Conservation (phyloP, 1,140 invertebrate genomes). For the Apis laboriosa region DNA sequence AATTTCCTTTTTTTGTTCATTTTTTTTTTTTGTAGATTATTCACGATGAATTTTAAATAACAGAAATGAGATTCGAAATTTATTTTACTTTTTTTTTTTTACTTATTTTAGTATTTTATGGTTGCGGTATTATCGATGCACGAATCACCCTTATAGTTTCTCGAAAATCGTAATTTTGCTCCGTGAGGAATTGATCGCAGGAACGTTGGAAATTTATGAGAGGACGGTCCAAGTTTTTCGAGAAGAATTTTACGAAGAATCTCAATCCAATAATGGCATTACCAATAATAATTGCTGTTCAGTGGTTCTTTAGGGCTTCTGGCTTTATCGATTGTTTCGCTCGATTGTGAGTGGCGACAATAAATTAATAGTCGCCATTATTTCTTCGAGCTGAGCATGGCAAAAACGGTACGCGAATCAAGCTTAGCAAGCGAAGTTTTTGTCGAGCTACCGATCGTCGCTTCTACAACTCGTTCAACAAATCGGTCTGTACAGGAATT, state of each 20-base stretch:
- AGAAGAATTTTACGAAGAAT: not conserved
- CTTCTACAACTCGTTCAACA: slow-evolving; percentile 5
- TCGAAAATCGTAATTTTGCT: not conserved
- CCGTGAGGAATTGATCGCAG: not conserved
- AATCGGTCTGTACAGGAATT: slow-evolving; percentile 27
- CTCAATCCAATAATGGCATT: not conserved
- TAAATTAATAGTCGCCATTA: slow-evolving; percentile 25
- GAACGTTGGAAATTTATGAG: not conserved
- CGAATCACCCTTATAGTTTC: not conserved
- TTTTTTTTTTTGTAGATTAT: too few relatives aligned
- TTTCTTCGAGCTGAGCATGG: not conserved
- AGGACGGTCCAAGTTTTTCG: not conserved
- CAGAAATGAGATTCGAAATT: too few relatives aligned
- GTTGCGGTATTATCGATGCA: too few relatives aligned
- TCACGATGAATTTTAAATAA: too few relatives aligned
- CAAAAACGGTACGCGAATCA: not conserved
- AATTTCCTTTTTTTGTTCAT: too few relatives aligned
- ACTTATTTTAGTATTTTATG: too few relatives aligned
- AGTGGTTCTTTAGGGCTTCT: not conserved
- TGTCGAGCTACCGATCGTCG: slow-evolving; percentile 3
- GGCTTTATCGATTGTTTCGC: slow-evolving; percentile 13
- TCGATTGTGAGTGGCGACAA: not conserved
- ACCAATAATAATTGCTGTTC: not conserved
- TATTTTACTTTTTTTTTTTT: too few relatives aligned
- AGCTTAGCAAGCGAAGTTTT: slow-evolving; percentile 34